Evolutionary conservation across 2,113 vertebrate genomes (phyloP).

Genomic region (Limnothrissa miodon): DNA sequence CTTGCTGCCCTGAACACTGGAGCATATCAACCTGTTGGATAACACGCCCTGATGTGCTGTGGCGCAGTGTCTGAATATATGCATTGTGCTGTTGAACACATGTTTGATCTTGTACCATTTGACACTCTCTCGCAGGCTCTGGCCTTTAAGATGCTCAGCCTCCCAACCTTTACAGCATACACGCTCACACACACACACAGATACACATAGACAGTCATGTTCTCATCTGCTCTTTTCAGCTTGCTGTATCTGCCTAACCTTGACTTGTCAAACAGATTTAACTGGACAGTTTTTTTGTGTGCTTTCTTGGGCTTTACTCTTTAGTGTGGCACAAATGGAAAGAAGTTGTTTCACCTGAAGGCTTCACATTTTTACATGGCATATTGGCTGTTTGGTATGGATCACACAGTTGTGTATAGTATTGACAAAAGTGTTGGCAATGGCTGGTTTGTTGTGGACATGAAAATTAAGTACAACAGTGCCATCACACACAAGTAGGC

Average conservation of each 20-base stretch:
- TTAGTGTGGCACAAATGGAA: not conserved
- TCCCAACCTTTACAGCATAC: not conserved
- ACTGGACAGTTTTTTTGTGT: not conserved
- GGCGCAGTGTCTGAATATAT: not conserved
- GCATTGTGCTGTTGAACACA: not conserved
- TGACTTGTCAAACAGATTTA: not conserved
- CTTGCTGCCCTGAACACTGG: not conserved
- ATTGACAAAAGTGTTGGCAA: not conserved
- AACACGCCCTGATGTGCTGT: not conserved
- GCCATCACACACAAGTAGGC: not conserved
- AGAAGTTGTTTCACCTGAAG: not conserved
- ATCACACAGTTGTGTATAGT: not conserved
- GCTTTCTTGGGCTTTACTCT: not conserved
- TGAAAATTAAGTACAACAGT: not conserved
- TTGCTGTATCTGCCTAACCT: not conserved
- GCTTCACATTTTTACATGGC: not conserved
- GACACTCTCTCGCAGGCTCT: not conserved
- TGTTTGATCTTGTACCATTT: conserved; percentile 12
- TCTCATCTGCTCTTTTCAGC: not conserved
- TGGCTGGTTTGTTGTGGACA: not conserved
- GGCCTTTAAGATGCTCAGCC: not conserved
- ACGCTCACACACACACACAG: too few species aligned
- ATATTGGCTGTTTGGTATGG: not conserved
- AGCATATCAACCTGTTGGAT: not conserved
- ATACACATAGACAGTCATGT: not conserved